Evolutionary conservation across 2,797 vertebrate species (phyloP).

Genomic region (Paratrypauchen microcephalus): DNA sequence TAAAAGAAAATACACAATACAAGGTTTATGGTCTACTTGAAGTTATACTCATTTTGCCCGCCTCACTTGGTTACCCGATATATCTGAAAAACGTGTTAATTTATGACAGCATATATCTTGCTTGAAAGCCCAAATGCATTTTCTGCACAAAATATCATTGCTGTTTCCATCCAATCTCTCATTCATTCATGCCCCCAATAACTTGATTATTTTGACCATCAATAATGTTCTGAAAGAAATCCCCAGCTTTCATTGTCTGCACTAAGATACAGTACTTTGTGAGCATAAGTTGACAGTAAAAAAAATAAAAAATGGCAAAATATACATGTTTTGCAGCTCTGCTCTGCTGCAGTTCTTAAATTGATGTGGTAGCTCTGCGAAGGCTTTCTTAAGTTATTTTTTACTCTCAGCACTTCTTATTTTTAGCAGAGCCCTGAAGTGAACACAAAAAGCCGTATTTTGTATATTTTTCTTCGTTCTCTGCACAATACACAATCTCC

Average conservation of each 20-base stretch:
- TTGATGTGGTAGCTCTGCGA: background rate
- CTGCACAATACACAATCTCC: conserved; percentile 35
- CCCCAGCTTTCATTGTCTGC: too few relatives aligned
- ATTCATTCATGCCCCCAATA: too few relatives aligned
- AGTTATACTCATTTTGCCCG: too few relatives aligned
- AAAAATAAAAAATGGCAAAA: background rate
- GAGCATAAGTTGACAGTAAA: background rate
- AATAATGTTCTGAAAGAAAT: too few relatives aligned
- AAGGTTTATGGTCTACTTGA: too few relatives aligned
- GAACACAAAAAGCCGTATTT: conserved; percentile 23
- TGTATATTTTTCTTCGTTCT: conserved; percentile 24
- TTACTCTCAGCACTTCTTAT: background rate
- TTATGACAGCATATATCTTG: too few relatives aligned
- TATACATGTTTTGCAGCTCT: background rate
- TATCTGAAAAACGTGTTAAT: too few relatives aligned
- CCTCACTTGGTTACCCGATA: too few relatives aligned
- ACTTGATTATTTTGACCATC: background rate
- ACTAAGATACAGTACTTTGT: background rate
- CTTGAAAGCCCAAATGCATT: too few relatives aligned
- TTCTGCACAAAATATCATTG: too few relatives aligned
- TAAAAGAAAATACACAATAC: too few relatives aligned
- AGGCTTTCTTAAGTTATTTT: conserved; percentile 11
- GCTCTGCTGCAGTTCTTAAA: background rate
- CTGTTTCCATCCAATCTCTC: too few relatives aligned
- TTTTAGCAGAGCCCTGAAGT: conserved; percentile 24